Evolutionary conservation across 2,797 vertebrate genomes (phyloP).

Genomic region (Eulemur mongoz): DNA sequence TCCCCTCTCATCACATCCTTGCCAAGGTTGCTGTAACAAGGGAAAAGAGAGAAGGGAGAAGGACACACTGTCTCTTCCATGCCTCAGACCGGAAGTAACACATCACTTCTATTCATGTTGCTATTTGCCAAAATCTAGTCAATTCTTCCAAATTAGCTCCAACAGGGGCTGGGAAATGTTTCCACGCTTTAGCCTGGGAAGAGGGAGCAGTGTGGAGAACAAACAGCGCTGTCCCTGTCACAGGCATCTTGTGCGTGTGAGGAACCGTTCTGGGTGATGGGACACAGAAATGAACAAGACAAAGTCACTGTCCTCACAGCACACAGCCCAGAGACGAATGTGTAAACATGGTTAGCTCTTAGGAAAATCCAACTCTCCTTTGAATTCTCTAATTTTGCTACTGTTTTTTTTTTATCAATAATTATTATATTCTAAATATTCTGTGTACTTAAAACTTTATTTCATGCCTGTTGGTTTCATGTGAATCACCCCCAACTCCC

Average conservation of each 20-base stretch:
- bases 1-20: background rate
- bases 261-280: background rate
- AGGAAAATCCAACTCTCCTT: background rate
- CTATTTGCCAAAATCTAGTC: background rate
- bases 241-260: background rate
- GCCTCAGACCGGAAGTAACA: background rate
- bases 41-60: background rate
- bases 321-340: background rate
- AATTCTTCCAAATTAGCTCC: background rate
- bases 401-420: background rate
- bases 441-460: background rate
- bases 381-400: background rate
- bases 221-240: background rate
- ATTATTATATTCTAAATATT: background rate
- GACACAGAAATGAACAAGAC: background rate
- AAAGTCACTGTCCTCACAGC: background rate
- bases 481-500: background rate
- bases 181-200: background rate
- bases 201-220: background rate
- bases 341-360: background rate
- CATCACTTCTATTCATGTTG: background rate
- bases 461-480: background rate
- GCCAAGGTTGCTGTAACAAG: background rate
- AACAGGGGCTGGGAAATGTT: background rate
- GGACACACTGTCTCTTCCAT: background rate